phyloP scores from a whole-genome alignment of 2,888 invertebrate genomes.

The Xylota segnis region DNA sequence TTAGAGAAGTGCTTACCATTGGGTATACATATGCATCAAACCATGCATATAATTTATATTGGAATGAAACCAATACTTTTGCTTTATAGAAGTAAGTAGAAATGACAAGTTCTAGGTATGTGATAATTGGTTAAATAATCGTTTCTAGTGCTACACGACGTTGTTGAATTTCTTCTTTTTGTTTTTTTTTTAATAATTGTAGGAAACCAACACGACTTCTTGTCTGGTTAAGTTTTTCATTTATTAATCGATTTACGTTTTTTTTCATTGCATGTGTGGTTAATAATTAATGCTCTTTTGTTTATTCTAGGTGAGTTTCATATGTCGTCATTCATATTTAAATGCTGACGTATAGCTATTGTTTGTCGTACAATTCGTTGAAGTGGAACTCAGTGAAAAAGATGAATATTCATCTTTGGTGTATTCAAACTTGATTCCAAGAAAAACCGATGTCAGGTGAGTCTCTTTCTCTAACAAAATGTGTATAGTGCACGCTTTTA shows the following conservation, averaged over 20 bases:
- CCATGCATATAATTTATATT: no score
- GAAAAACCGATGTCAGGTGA: neutral
- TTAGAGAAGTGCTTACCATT: no score
- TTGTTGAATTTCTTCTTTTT: constrained; percentile 8
- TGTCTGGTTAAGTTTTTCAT: constrained; percentile 1
- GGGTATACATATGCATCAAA: no score
- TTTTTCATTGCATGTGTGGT: neutral
- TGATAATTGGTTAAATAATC: constrained; percentile 23
- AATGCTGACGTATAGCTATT: neutral
- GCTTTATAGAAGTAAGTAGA: constrained; percentile 1
- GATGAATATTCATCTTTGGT: neutral
- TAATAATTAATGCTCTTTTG: neutral
- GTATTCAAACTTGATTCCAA: neutral
- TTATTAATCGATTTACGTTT: constrained; percentile 11
- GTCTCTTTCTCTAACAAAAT: neutral
- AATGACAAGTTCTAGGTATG: constrained; percentile 2
- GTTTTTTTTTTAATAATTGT: neutral
- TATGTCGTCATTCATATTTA: neutral
- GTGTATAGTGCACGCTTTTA: no score
- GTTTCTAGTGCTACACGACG: constrained; percentile 2
- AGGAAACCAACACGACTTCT: neutral
- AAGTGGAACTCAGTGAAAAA: neutral
- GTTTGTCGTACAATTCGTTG: neutral
- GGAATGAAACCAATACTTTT: neutral
- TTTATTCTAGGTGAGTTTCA: neutral